Conservation (phyloP, 1,140 invertebrate species). For the Agrilus planipennis region DNA sequence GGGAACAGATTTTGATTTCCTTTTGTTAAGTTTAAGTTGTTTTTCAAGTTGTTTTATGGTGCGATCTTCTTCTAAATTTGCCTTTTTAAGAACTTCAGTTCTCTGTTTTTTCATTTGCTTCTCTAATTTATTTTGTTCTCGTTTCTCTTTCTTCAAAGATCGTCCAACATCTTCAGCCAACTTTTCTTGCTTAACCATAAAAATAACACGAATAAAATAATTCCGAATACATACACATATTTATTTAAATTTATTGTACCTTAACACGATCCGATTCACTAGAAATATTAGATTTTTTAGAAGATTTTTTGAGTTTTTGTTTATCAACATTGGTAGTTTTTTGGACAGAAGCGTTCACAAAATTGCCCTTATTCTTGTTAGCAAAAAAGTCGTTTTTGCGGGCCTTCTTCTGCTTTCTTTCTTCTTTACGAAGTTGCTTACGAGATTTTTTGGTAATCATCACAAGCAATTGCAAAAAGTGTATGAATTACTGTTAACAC, state of each 20-base stretch:
- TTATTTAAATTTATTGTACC: conserved; percentile 7
- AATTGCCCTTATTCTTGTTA: conserved; percentile 30
- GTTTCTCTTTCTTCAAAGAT: conserved; percentile 32
- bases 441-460: no score
- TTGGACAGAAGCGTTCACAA: conserved; percentile 10
- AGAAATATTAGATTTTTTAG: conserved; percentile 14
- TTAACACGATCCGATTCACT: conserved; percentile 1
- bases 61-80: conserved; percentile 67
- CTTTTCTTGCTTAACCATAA: background rate
- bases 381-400: conserved; percentile 36
- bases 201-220: no score
- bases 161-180: conserved; percentile 8
- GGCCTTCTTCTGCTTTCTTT: conserved; percentile 41
- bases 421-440: conserved; percentile 49
- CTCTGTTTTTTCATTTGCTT: conserved; percentile 45
- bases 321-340: conserved; percentile 22
- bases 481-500: no score
- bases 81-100: conserved; percentile 49
- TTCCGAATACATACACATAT: no score
- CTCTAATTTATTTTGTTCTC: conserved; percentile 37
- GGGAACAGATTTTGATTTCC: conserved; percentile 59
- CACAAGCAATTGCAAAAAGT: no score
- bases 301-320: conserved; percentile 11
- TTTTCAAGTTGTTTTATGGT: conserved; percentile 73
- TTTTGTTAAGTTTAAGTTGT: conserved; percentile 69